Evolutionary conservation across 2,113 vertebrate genomes (phyloP), one percentile per base, ranked within the genome.

Genomic region (Anser brachyrhynchus): DNA sequence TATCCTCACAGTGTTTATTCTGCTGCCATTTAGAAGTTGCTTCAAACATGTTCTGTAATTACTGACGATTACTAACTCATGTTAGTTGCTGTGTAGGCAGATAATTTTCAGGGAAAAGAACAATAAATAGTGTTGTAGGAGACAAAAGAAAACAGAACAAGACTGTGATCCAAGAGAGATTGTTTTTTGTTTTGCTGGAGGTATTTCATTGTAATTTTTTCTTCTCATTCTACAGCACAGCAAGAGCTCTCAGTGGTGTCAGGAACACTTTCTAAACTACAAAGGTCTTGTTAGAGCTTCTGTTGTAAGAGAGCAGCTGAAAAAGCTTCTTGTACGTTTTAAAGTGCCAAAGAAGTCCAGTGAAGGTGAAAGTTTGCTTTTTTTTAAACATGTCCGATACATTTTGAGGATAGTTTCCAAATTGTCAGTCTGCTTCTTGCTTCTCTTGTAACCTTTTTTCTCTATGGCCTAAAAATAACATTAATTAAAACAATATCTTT

Each of bases 191-290:
- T 90, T 73, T 92, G 58, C 37, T 79, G 57, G 65, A 90, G 43
- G 22, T 62, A 28, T 90, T 86, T 87, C 13, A 20, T 6, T 69
- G 22, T 59, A 62, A 1, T 62, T 76, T 92, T 54, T 54, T 69
- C 23, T 76, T 87, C 37, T 89, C 91, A 14, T 70, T 93, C 19
- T 92, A 28, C 67, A 99, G 99, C 99, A 99, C 97, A 99, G 98
- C 97, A 99, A 99, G 97, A 99, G 97, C 97, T 99, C 99, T 66
- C 99, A 99, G 93, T 99, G 99, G 99, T 99, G 99, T 96, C 99
- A 99, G 96, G 98, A 99, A 7, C 99, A 99, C 92, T 99, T 99
- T 97, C 98, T 99, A 55, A 99, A 99, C 96, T 99, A 99, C 97
- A 99, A 99, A 96, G 99, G 99, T 49, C 99, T 99, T 26, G 97